Base-by-base conservation (phyloP, 2,797 vertebrate genomes). In the Steatocranus sp. region DNA sequence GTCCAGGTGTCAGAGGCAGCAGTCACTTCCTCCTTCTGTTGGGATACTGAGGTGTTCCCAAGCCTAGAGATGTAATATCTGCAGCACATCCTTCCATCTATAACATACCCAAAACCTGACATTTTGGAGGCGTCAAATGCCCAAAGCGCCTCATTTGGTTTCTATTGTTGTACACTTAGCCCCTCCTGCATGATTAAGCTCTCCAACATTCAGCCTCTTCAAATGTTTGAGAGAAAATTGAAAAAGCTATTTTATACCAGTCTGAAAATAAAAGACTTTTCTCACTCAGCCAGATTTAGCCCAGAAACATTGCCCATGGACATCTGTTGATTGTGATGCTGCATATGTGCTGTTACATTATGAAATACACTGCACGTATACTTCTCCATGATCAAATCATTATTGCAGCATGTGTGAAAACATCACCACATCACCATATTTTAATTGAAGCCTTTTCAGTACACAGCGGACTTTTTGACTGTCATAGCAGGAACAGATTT, bases 301-400 rank as follows among this genome's bases (percentile, higher is more conserved):
- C 36, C 14, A 68, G 36, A 68, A 43, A 41, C 34, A 66, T 15
- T 41, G 14, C 38, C 63, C 20, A 25, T 17, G 20, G 63, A 43
- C 20, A 17, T 25, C 38, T 68, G 63, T 41, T 7, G 36, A 23
- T 6, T 43, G 63, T 9, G 14, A 68, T 68, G 20, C 63, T 2
- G 66, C 41, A 27, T 46, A 36, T 43, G 38, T 68, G 63, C 63
- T 38, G 63, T 41, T 68, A 25, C n/a, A 68, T 68, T 43, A 43
- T 11, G 63, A 17, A 6, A 0, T 7, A 43, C 1, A 4, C 14
- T 43, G 63, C 20, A 25, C 8, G 5, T 25, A 18, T 46, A 46
- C 4, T 27, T 46, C 15, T 17, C 15, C 9, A 11, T 12, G 20
- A 25, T 23, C 11, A 14, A 46, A 30, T 70, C 23, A 46, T 46